These are phyloP conservation scores for Petrocephalus schoutedeni DNA, from an alignment of 2,797 vertebrate genomes.

Conservation along the genomic window DNA sequence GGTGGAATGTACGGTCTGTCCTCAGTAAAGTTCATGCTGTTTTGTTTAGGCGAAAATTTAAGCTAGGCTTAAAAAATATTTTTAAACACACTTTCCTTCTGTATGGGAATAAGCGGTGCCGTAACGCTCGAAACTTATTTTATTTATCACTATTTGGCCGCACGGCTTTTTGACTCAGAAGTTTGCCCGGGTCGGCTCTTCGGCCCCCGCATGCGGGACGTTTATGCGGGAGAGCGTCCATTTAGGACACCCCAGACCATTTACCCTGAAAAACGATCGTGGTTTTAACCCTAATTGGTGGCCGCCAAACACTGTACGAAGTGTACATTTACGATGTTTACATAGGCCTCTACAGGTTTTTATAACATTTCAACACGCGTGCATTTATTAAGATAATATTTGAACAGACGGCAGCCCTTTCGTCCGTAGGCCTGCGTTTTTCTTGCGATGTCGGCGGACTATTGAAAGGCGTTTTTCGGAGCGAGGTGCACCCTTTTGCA, in stretches of 20 bases:
- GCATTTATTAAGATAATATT: conserved; percentile 19
- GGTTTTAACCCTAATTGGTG: conserved; percentile 3
- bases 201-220: background rate
- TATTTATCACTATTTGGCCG: background rate
- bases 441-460: conserved; percentile 18
- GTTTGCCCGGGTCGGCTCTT: background rate
- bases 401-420: conserved; percentile 17
- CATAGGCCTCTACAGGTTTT: conserved; percentile 8
- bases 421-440: background rate
- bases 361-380: conserved; percentile 5
- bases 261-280: background rate
- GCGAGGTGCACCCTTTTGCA: conserved; percentile 32
- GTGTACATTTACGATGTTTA: conserved; percentile 14
- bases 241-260: background rate
- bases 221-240: background rate
- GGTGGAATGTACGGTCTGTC: background rate
- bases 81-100: too few relatives aligned
- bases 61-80: background rate
- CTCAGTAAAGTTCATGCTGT: background rate
- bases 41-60: too few relatives aligned
- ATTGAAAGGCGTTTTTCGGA: conserved; percentile 22
- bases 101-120: too few relatives aligned
- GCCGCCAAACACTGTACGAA: background rate
- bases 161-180: background rate
- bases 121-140: background rate